Percentiles rank a stretch among this genome's conserved stretches.
Evolutionary conservation across 2,888 invertebrate species (phyloP).

Genomic region (Rhamnusium bicolor): DNA sequence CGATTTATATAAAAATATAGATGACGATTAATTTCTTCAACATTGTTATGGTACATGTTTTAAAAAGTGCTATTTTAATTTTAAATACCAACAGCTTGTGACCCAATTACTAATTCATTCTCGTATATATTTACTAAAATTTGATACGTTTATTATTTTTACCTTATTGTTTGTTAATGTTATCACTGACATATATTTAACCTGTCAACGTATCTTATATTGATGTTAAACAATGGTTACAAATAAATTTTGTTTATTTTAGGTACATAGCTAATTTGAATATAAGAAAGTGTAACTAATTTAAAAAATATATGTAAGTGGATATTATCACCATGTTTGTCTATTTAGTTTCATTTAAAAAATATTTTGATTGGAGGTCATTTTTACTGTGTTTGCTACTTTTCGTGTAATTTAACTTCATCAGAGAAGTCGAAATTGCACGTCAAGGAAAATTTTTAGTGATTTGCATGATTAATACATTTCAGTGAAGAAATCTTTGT

Average conservation of each 20-base stretch:
- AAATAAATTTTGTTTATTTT: neutral
- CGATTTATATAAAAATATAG: neutral
- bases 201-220: neutral
- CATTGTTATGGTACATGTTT: neutral
- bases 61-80: neutral
- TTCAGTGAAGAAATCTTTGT: too few relatives aligned
- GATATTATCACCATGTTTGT: neutral
- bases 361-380: too few relatives aligned
- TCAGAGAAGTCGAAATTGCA: too few relatives aligned
- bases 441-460: too few relatives aligned
- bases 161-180: neutral
- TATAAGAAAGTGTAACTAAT: neutral
- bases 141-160: constrained; percentile 9
- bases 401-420: too few relatives aligned
- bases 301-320: neutral
- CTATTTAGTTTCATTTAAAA: neutral
- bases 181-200: neutral
- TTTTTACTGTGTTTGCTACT: too few relatives aligned
- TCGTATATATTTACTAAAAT: neutral
- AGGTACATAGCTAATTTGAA: neutral
- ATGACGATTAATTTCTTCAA: neutral
- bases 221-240: neutral
- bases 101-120: neutral
- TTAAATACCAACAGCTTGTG: neutral
- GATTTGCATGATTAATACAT: too few relatives aligned